Base-by-base conservation (phyloP, 2,113 vertebrate genomes). In the Ceuthmochares aereus region DNA sequence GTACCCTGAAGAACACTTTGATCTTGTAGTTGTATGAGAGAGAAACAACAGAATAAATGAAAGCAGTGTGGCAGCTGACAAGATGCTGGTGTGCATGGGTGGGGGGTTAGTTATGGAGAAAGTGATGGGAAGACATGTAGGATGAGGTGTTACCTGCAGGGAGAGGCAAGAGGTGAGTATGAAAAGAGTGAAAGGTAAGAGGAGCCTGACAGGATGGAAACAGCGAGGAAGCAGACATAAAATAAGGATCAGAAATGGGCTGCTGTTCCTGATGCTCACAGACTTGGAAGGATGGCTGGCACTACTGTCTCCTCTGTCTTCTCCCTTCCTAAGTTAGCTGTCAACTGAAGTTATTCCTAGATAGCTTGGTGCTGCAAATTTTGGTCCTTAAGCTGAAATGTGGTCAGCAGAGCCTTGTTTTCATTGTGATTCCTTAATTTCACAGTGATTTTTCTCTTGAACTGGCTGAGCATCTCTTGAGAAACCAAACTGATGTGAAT, bases 361-460 rank as follows among this genome's bases (percentile, higher is more conserved):
- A 8, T 1, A 23, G 18, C 58, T 83, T 1, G 2, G 11, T 34
- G 51, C 42, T 67, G 63, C 43, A 47, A 16, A 17, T 32, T 37
- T 51, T 67, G 14, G 26, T 36, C 47, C 40, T 34, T 40, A 9
- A 42, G 21, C 18, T 0, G 6, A 51, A 83, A 49, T 0, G 0
- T 2, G 34, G 47, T 32, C 15, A 63, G 18, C 13, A 12, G 22
- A 10, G 16, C 12, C 8, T 21, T 3, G 2, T 37, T 79, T 23
- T 62, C 22, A 4, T 40, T 56, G 30, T 37, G 54, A n/a, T 2
- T 26, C 26, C 43, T 74, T 17, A 62, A 47, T 40, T 69, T 58
- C 25, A 29, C 8, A 2, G 2, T 29, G 36, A 49, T 0, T 0
- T 32, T 55, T 69, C n/a, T 45, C 60, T 70, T 34, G 49, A 14